phyloP scores from a whole-genome alignment of 2,113 vertebrate species.

The Hyperoodon ampullatus region DNA sequence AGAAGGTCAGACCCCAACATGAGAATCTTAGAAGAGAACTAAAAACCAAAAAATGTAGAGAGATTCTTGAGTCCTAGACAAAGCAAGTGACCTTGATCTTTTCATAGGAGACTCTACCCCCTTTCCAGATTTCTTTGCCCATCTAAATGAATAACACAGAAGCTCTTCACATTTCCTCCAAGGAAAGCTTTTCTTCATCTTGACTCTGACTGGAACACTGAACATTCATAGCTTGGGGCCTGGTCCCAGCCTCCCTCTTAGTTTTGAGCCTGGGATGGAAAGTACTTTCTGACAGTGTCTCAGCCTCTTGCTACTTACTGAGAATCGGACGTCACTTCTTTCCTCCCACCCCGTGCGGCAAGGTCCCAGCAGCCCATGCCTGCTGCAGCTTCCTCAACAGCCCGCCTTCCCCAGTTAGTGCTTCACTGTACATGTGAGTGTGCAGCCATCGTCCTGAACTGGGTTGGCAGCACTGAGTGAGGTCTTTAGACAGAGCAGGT shows the following conservation, averaged over 20 bases:
- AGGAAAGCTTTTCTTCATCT: not conserved
- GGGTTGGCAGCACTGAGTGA: not conserved
- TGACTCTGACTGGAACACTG: not conserved
- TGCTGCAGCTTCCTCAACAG: not conserved
- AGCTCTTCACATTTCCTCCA: not conserved
- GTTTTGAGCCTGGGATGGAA: not conserved
- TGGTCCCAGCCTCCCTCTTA: not conserved
- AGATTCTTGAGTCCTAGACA: not conserved
- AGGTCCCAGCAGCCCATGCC: not conserved
- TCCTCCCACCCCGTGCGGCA: not conserved
- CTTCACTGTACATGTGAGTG: rapidly evolving
- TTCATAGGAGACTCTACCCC: not conserved
- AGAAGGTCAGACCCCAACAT: not conserved
- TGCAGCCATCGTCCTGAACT: not conserved
- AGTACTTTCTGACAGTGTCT: not conserved
- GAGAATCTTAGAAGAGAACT: not conserved
- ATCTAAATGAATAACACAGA: not conserved
- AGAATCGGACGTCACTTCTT: not conserved
- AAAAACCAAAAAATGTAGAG: not conserved
- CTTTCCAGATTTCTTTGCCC: not conserved
- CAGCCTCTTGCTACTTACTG: not conserved
- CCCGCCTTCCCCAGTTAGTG: too few species aligned
- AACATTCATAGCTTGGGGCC: not conserved
- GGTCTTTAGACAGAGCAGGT: not conserved
- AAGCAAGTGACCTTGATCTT: not conserved